phyloP scores from a whole-genome alignment of 2,797 vertebrate genomes.

The Prionace glauca region DNA sequence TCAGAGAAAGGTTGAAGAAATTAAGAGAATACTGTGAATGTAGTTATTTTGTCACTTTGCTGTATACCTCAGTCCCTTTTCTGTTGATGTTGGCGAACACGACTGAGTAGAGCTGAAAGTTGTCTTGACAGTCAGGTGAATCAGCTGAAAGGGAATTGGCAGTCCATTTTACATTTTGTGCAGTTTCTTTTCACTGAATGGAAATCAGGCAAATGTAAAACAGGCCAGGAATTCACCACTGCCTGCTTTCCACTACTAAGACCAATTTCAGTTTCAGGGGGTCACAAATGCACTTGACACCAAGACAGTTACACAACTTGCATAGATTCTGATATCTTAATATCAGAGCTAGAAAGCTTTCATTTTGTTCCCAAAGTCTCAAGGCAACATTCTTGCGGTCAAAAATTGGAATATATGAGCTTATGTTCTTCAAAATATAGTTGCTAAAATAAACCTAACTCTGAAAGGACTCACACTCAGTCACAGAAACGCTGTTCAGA shows the following conservation, averaged over 20 bases:
- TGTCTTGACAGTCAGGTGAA: neutral
- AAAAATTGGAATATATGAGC: neutral
- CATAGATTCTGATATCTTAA: neutral
- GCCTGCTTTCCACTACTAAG: no score
- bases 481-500: neutral
- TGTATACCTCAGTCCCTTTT: neutral
- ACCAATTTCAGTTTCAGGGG: neutral
- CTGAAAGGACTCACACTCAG: neutral
- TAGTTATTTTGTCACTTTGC: neutral
- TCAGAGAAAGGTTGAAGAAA: neutral
- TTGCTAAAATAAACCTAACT: neutral
- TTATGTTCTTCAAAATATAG: slow-evolving; percentile 4
- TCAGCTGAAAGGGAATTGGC: neutral
- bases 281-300: neutral
- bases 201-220: neutral
- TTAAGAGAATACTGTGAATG: neutral
- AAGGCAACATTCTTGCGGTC: neutral
- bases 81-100: neutral
- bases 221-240: neutral
- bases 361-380: neutral
- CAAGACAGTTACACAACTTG: neutral
- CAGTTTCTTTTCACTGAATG: neutral
- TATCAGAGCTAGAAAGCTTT: neutral
- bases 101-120: neutral
- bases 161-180: neutral